A percentile compares a stretch with the other conserved stretches of the same genome.
Conservation (phyloP, 2,113 vertebrate species). For the Scomber japonicus region DNA sequence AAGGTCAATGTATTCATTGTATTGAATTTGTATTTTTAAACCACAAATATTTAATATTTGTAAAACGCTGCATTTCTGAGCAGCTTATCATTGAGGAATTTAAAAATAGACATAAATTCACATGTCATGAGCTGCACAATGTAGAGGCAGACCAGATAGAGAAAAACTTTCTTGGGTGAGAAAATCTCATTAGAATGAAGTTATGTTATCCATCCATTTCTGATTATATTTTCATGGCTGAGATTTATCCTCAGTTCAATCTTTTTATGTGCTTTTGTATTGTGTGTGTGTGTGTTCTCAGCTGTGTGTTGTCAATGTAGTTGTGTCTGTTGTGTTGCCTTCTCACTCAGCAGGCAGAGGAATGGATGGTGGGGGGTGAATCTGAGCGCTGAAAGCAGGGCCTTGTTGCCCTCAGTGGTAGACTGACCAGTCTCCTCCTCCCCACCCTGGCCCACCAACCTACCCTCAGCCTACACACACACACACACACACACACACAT, state of each 20-base stretch:
- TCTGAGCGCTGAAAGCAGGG: conserved; percentile 69
- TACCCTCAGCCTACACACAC: conserved; percentile 19
- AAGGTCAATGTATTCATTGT: background rate
- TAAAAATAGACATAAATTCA: conserved; percentile 10
- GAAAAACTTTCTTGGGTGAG: background rate
- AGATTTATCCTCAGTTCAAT: conserved; percentile 15
- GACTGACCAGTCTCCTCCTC: conserved; percentile 55
- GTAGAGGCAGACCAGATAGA: background rate
- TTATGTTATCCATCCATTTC: background rate
- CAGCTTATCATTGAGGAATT: conserved; percentile 6
- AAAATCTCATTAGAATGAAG: background rate
- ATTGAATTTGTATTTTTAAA: background rate
- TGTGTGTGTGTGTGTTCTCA: background rate
- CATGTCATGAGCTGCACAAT: background rate
- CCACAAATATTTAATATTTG: background rate
- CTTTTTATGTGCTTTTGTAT: conserved; percentile 19
- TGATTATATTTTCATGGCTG: conserved; percentile 12
- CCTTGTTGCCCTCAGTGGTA: conserved; percentile 70
- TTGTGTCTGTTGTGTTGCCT: conserved; percentile 35
- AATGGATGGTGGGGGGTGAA: conserved; percentile 35
- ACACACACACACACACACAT: background rate
- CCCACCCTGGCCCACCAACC: conserved; percentile 46
- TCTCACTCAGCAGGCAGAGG: conserved; percentile 18
- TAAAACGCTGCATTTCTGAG: background rate
- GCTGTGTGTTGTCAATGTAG: conserved; percentile 7